These are phyloP conservation scores for Pitangus sulphuratus DNA, from an alignment of 2,797 vertebrate genomes.

Conservation along the genomic window DNA sequence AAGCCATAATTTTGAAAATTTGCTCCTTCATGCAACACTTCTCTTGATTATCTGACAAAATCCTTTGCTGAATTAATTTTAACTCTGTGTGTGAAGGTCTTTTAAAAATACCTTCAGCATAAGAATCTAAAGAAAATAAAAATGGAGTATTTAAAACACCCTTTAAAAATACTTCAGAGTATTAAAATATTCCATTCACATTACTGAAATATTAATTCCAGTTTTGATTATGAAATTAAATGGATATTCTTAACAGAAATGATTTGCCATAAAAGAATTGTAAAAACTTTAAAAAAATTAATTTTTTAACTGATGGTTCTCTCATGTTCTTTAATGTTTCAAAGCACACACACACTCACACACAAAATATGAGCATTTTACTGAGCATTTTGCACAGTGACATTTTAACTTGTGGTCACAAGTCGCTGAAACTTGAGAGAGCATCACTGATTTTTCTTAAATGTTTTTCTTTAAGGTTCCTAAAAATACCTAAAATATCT, in stretches of 20 bases:
- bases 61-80: not conserved
- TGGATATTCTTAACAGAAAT: not conserved
- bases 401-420: not conserved
- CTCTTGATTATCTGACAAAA: not conserved
- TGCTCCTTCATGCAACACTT: not conserved
- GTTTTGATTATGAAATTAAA: not conserved
- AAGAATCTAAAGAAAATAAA: not conserved
- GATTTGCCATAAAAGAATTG: not conserved
- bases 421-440: not conserved
- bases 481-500: not conserved
- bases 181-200: not conserved
- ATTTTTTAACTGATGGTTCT: not conserved
- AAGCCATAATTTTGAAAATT: not conserved
- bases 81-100: not conserved
- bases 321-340: not conserved
- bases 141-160: not conserved
- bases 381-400: not conserved
- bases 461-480: not conserved
- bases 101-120: not conserved
- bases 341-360: not conserved
- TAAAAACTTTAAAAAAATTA: not conserved
- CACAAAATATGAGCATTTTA: not conserved
- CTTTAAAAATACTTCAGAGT: not conserved
- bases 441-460: not conserved
- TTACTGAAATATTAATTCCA: not conserved